phyloP scores from a whole-genome alignment of 2,888 invertebrate species.

The Melanostoma scalare region DNA sequence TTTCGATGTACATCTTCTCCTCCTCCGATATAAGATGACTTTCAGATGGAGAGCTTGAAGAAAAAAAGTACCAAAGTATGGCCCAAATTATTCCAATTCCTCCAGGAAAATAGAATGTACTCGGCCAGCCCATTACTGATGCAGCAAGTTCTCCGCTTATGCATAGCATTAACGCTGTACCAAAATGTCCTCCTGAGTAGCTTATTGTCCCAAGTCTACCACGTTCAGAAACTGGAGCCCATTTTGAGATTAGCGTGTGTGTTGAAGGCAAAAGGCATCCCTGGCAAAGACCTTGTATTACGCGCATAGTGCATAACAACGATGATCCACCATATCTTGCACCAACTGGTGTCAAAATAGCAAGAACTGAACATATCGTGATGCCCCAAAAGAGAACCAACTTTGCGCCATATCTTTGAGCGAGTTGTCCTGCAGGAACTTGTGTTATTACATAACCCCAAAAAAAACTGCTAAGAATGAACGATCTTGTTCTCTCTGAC shows the following conservation, averaged over 20 bases:
- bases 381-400: slow-evolving; percentile 84
- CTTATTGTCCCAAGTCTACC: slow-evolving; percentile 84
- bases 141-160: slow-evolving; percentile 88
- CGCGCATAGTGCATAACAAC: slow-evolving; percentile 84
- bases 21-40: slow-evolving; percentile 85
- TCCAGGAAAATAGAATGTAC: slow-evolving; percentile 90
- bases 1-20: slow-evolving; percentile 87
- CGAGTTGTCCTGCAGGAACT: slow-evolving; percentile 87
- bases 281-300: slow-evolving; percentile 87
- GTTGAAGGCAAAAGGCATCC: slow-evolving; percentile 86
- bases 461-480: slow-evolving; percentile 89
- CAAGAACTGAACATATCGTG: slow-evolving; percentile 84
- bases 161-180: slow-evolving; percentile 86
- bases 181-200: slow-evolving; percentile 86
- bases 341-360: slow-evolving; percentile 85
- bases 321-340: slow-evolving; percentile 86
- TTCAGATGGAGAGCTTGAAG: slow-evolving; percentile 86
- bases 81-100: slow-evolving; percentile 85
- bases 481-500: slow-evolving; percentile 82
- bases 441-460: slow-evolving; percentile 88
- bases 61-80: slow-evolving; percentile 84
- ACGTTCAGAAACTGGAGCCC: slow-evolving; percentile 86
- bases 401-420: slow-evolving; percentile 87
- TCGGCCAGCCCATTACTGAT: slow-evolving; percentile 88
- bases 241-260: slow-evolving; percentile 86